Evolutionary conservation across 2,888 invertebrate species (phyloP).

Genomic region (Gortyna flavago): DNA sequence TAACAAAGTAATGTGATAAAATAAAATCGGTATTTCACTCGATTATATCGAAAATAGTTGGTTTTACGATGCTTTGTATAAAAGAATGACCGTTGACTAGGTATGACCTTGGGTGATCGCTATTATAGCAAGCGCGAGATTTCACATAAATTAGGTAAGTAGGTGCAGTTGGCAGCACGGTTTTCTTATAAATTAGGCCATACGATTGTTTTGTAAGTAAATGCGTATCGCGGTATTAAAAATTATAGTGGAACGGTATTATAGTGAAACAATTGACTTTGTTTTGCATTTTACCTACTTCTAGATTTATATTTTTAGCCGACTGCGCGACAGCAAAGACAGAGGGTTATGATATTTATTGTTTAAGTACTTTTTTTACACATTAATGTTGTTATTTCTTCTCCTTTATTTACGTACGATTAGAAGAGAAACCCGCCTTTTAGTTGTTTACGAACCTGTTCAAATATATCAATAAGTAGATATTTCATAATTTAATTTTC

Average conservation of each 20-base stretch:
- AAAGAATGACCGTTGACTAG: constrained; percentile 34
- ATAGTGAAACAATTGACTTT: constrained; percentile 14
- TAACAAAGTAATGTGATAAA: constrained; percentile 52
- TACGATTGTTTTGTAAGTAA: constrained; percentile 45
- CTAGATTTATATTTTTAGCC: not conserved
- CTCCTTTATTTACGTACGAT: not conserved
- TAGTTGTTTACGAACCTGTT: not conserved
- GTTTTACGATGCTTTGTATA: constrained; percentile 46
- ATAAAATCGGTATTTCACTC: constrained; percentile 46
- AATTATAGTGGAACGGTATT: constrained; percentile 8
- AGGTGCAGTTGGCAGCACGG: constrained; percentile 17
- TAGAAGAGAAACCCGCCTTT: not conserved
- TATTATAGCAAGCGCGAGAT: constrained; percentile 9
- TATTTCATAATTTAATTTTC: not conserved
- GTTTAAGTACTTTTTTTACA: not conserved
- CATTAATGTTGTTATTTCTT: not conserved
- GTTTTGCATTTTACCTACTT: constrained; percentile 13
- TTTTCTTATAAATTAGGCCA: constrained; percentile 40
- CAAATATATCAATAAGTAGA: not conserved
- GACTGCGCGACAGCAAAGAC: not conserved
- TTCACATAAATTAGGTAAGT: constrained; percentile 18
- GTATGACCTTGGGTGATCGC: constrained; percentile 40
- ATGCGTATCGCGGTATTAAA: constrained; percentile 31
- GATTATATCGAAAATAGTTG: constrained; percentile 42
- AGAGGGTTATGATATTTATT: not conserved